Evolutionary conservation across 2,113 vertebrate species (phyloP).

Genomic region (Morone chrysops): DNA sequence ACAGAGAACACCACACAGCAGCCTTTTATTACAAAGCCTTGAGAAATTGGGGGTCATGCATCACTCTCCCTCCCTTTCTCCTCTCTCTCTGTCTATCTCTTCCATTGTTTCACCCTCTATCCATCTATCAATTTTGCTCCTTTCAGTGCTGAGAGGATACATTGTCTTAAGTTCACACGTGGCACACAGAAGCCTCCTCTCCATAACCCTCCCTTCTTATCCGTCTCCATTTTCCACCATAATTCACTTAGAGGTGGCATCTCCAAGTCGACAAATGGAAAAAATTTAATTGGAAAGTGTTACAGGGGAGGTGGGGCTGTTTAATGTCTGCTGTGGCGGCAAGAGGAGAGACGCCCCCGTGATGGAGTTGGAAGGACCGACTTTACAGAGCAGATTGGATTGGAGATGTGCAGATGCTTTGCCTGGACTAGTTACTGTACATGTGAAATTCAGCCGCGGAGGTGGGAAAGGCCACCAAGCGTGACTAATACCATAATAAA

Average conservation of each 20-base stretch:
- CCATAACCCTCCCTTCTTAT: conserved; percentile 54
- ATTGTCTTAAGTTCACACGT: conserved; percentile 68
- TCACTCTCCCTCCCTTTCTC: conserved; percentile 66
- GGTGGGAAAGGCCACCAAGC: background rate
- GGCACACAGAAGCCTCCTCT: conserved; percentile 41
- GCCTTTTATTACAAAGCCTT: conserved; percentile 81
- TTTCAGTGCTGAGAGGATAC: conserved; percentile 63
- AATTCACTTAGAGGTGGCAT: conserved; percentile 75
- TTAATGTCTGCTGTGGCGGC: conserved; percentile 52
- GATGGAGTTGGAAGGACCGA: conserved; percentile 49
- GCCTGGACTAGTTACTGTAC: conserved; percentile 17
- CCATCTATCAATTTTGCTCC: conserved; percentile 70
- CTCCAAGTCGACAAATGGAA: conserved; percentile 68
- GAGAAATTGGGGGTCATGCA: conserved; percentile 75
- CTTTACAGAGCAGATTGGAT: conserved; percentile 39
- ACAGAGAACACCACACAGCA: conserved; percentile 71
- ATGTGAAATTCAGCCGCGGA: conserved; percentile 21
- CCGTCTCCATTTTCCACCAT: conserved; percentile 62
- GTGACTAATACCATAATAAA: conserved; percentile 23
- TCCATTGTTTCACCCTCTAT: conserved; percentile 55
- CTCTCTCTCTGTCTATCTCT: conserved; percentile 56
- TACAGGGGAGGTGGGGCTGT: conserved; percentile 56
- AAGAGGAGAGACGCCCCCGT: conserved; percentile 35
- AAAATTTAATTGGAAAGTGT: conserved; percentile 76
- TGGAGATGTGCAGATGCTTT: conserved; percentile 21